Base-by-base conservation (phyloP, 2,797 vertebrate species). In the Lophius americanus region DNA sequence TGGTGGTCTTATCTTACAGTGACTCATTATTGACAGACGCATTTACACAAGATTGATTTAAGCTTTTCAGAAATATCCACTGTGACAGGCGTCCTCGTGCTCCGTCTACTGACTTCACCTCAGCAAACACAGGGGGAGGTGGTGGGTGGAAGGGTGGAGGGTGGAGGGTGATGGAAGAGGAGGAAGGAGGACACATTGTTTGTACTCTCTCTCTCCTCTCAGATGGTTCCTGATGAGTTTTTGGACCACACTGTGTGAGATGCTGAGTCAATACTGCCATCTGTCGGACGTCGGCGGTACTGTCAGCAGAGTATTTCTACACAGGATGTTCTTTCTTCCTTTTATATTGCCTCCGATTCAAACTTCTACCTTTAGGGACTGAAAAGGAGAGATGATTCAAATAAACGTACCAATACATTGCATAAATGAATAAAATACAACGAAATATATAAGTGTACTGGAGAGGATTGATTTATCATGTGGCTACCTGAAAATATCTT, bases 1-100 rank as follows among this genome's bases (percentile, higher is more conserved):
- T 87, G 85, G 79, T 78, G 5, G 52, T 82, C 79, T 89, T 81
- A 60, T 81, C 79, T 80, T 6, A 70, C 55, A 37, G 36, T 88
- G 87, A 88, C 82, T 90, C 85, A 84, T 65, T 81, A 78, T 86
- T 88, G 85, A 88, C 82, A 70, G 46, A 82, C 43, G 80, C 68
- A 71, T 86, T 86, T 73, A 77, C 67, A 81, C 64, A 60, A 54
- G 76, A 76, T 82, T 80, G 63, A 73, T 76, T 70, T 55, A 78
- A 82, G 81, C 70, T 72, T 68, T 78, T 70, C 52, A 70, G 64
- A 75, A 65, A 84, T 71, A 81, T 74, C 64, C 64, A 61, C 70
- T 74, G 70, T 84, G 85, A 84, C 72, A 78, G 84, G 80, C 81
- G 80, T 78, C 76, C 75, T 8, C 56, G 79, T 75, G 56, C 52